phyloP scores from a whole-genome alignment of 2,797 vertebrate genomes.

The Zalophus californianus region DNA sequence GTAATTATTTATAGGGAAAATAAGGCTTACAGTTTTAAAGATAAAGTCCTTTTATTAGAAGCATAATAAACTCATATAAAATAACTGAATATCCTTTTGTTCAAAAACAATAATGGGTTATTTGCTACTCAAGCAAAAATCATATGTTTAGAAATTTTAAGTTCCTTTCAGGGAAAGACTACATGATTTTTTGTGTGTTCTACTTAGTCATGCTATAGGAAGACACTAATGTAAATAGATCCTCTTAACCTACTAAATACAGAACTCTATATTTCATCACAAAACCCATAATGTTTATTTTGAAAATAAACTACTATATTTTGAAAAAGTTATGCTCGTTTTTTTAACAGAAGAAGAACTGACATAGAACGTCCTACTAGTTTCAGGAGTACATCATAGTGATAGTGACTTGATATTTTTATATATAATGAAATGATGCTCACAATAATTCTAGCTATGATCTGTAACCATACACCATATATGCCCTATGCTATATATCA shows the following conservation, averaged over 20 bases:
- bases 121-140: background rate
- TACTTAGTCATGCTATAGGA: background rate
- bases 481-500: background rate
- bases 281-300: background rate
- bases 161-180: background rate
- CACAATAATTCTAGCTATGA: background rate
- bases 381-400: background rate
- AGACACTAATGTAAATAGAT: background rate
- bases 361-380: too few species aligned
- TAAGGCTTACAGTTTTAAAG: background rate
- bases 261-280: background rate
- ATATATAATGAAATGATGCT: background rate
- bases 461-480: background rate
- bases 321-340: background rate
- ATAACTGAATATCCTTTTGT: background rate
- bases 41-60: background rate
- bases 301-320: background rate
- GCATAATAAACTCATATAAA: background rate
- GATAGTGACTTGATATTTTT: background rate
- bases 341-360: background rate
- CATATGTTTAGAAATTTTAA: background rate
- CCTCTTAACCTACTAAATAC: background rate
- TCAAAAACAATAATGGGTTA: background rate
- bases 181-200: background rate
- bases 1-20: slow-evolving; percentile 20